Evolutionary conservation across 1,140 invertebrate species (phyloP), one percentile per base, ranked within the genome.

Genomic region (Cardiocondyla obscurior): DNA sequence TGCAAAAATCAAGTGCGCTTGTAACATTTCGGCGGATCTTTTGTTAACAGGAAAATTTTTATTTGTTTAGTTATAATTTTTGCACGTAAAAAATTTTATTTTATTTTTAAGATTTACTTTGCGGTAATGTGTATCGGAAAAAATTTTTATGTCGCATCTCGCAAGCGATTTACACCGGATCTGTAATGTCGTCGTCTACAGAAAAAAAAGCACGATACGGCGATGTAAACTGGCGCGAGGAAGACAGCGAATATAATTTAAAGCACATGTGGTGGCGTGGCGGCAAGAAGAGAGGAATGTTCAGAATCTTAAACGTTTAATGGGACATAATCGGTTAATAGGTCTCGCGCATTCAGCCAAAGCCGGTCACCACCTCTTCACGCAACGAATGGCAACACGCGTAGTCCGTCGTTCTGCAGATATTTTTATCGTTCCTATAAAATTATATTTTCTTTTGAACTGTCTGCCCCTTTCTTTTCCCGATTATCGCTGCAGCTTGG

Each of bases 241-340:
- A 25, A 25, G 46, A 77, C 30, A 58, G 51, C 60, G 58, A 33
- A 76, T 33, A 33, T 84, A 55, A 85, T 72, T 64, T 25, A 30
- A 55, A 44, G 46, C 51, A 53, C 39, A 72, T 57, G 74, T 44
- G 51, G 16, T 14, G 12, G 19, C 14, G 51, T 25, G 28, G 14
- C 58, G 14, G 39, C 81, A 65, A 85, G 84, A 89, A 86, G 58
- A 76, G 76, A 76, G 82, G 85, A 88, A 91, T 90, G 88, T 83
- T 82, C 67, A 89, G 89, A 90, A 90, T 90, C 87, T 91, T 91
- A 91, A 91, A 91, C 87, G 88, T 90, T 91, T 91, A 91, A 92
- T 91, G 58, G 87, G 82, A 69, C 83, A 88, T 90, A 92, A 92
- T 91, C 89, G 85, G 86, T 86, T 90, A 90, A 91, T 90, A 76